Evolutionary conservation across 23 tunicate species (phyloP).

Genomic region (Phallusia fumigata): DNA sequence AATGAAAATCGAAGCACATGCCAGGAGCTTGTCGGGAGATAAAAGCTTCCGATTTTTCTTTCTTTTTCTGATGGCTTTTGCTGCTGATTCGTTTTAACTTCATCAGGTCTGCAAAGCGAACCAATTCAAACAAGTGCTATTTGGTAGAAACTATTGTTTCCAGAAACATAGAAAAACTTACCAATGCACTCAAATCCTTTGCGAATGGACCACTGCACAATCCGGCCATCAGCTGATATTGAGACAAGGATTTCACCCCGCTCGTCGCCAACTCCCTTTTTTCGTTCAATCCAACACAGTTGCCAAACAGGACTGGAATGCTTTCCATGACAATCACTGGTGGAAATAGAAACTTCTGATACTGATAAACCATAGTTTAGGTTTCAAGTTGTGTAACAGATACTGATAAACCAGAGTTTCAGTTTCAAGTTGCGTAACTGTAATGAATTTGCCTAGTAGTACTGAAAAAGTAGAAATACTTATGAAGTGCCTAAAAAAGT

Average conservation of each 20-base stretch:
- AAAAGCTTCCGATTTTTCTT: constrained; percentile 85
- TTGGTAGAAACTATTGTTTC: not conserved
- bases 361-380: no score
- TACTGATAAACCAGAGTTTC: no score
- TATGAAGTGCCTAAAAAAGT: no score
- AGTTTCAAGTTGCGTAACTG: no score
- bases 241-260: constrained; percentile 84
- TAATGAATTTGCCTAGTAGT: no score
- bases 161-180: constrained; percentile 8
- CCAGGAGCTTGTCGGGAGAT: constrained; percentile 96
- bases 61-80: constrained; percentile 77
- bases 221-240: constrained; percentile 91
- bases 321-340: constrained; percentile 85
- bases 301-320: constrained; percentile 97
- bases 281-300: constrained; percentile 90
- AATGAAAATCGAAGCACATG: constrained; percentile 93
- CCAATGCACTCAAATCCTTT: constrained; percentile 97
- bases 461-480: no score
- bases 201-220: constrained; percentile 99
- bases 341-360: not conserved
- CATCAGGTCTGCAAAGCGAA: constrained; percentile 61
- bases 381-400: no score
- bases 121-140: not conserved
- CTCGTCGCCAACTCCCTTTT: constrained; percentile 81
- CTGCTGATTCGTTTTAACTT: constrained; percentile 84